Conservation (phyloP, 2,113 vertebrate species). For the Arothron firmamentum region DNA sequence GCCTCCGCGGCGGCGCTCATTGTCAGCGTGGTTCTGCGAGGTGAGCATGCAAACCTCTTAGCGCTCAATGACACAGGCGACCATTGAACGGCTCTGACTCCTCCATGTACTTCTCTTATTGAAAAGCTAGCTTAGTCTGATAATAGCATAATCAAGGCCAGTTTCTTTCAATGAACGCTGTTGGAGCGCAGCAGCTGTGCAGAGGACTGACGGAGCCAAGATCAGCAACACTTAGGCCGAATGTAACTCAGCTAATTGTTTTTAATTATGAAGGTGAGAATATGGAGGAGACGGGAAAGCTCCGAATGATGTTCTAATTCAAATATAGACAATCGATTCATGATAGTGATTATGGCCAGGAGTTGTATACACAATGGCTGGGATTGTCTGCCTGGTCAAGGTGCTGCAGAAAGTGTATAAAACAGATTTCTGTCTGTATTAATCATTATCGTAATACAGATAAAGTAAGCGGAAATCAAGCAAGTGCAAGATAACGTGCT, state of each 20-base stretch:
- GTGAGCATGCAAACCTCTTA: conserved; percentile 78
- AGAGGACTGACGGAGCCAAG: conserved; percentile 18
- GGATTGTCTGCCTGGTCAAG: too few species aligned
- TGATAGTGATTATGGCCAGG: conserved; percentile 23
- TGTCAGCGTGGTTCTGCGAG: conserved; percentile 75
- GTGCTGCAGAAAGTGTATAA: too few species aligned
- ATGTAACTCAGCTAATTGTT: conserved; percentile 34
- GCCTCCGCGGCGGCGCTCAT: conserved; percentile 60
- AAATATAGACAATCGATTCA: conserved; percentile 18
- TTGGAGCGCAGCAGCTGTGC: conserved; percentile 32
- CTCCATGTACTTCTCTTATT: conserved; percentile 48
- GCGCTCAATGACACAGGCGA: conserved; percentile 73
- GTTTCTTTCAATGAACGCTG: conserved; percentile 24
- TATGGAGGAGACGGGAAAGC: conserved; percentile 10
- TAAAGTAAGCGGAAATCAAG: too few species aligned
- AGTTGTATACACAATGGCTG: too few species aligned
- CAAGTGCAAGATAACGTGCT: too few species aligned
- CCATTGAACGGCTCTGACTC: conserved; percentile 48
- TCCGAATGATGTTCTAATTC: conserved; percentile 17
- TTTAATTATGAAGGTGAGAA: conserved; percentile 26
- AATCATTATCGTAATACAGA: too few species aligned
- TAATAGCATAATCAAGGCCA: conserved; percentile 62
- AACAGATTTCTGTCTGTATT: too few species aligned
- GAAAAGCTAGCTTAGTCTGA: conserved; percentile 36
- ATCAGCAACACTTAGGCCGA: conserved; percentile 18